Percentiles rank a stretch among this genome's conserved stretches.
Evolutionary conservation across 2,797 vertebrate genomes (phyloP).

Genomic region (Taeniopygia guttata): DNA sequence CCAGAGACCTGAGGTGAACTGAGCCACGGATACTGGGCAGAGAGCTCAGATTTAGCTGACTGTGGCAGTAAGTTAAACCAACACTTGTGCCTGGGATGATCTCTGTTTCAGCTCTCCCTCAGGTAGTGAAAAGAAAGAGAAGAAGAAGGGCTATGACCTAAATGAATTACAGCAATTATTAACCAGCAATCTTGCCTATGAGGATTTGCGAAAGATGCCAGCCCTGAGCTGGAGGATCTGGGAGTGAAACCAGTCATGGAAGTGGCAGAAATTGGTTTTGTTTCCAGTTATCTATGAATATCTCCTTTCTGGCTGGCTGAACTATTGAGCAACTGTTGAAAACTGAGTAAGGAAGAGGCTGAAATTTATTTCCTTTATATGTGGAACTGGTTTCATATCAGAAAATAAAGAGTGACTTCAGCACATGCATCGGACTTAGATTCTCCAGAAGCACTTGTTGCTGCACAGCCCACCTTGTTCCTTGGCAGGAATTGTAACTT

Average conservation of each 20-base stretch:
- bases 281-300: neutral
- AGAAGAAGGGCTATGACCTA: neutral
- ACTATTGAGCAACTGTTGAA: neutral
- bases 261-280: neutral
- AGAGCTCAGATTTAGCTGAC: constrained; percentile 56
- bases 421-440: rapidly evolving
- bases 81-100: neutral
- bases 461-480: neutral
- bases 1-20: constrained; percentile 27
- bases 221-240: neutral
- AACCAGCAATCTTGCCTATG: neutral
- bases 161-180: neutral
- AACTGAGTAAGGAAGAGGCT: neutral
- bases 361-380: neutral
- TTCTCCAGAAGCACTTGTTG: neutral
- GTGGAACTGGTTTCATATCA: neutral
- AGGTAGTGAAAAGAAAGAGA: neutral
- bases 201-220: neutral
- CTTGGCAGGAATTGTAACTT: neutral
- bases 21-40: neutral
- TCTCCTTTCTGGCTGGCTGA: neutral
- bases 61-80: constrained; percentile 10
- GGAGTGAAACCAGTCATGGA: neutral
- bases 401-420: neutral
- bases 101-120: neutral